Base-by-base conservation (phyloP, 2,113 vertebrate genomes). In the Axis porcinus region DNA sequence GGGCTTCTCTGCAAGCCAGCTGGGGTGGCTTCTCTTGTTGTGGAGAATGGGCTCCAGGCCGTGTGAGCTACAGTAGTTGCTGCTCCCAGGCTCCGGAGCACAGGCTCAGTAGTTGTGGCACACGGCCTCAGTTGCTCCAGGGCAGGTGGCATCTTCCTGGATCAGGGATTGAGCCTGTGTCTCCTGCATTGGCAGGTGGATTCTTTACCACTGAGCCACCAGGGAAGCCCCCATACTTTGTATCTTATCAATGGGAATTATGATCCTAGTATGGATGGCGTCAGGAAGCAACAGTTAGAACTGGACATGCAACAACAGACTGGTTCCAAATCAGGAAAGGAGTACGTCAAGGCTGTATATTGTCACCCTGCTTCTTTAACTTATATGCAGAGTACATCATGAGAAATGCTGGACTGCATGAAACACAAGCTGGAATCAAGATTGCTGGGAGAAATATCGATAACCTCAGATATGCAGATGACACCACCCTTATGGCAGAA, bases 11-110 rank as follows among this genome's bases (percentile, higher is more conserved):
- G 70, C 36, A 6, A 55, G 54, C 54, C 54, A 55, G 1, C 0
- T 36, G 17, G n/a, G 11, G 17, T 1, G n/a, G 9, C 64, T 70
- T 36, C 9, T 0, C n/a, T n/a, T 70, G 36, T 23, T 25, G 36
- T 25, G 7, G 70, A 25, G 10, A 11, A 3, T 13, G 21, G 10
- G 70, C 70, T 43, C 19, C 2, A 13, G 0, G 21, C 36, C 3
- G 3, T 13, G 67, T 0, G 11, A 74, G 67, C 67, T 43, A 2
- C 70, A 14, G 70, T 3, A 43, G 70, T 23, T 43, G 36, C n/a
- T 36, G 64, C n/a, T 6, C n/a, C 64, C 64, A 21, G n/a, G 9
- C 64, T 70, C 64, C 36, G 23, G 64, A 70, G 64, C 9, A 2
- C 64, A 36, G 64, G n/a, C 17, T 40, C 67, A 43, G 21, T 25